Evolutionary conservation across 2,113 vertebrate species (phyloP).

Genomic region (Turdus rufiventris): DNA sequence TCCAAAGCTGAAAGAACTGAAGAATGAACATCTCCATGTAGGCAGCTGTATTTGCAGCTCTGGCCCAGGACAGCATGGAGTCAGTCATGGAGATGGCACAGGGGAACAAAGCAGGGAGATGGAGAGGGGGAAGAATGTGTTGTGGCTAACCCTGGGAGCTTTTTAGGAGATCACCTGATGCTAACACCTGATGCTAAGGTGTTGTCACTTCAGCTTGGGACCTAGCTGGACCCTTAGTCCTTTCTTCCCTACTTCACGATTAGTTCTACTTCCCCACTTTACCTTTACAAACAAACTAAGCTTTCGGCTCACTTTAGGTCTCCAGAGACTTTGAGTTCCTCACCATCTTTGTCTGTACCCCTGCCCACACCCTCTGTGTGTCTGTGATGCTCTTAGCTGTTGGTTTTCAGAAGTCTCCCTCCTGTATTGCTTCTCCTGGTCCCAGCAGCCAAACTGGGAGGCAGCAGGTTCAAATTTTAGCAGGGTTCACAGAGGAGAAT

Average conservation of each 20-base stretch:
- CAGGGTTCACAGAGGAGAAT: background rate
- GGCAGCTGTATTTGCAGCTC: background rate
- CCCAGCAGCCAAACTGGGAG: background rate
- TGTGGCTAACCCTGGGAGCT: background rate
- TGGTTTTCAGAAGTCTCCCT: background rate
- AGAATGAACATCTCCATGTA: background rate
- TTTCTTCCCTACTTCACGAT: background rate
- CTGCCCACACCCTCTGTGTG: background rate
- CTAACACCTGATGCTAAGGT: background rate
- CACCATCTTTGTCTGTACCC: background rate
- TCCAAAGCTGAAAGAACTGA: background rate
- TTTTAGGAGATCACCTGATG: background rate
- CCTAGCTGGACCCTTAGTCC: background rate
- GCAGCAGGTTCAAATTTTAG: background rate
- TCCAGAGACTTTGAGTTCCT: background rate
- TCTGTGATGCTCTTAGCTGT: background rate
- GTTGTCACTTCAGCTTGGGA: background rate
- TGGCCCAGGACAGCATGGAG: background rate
- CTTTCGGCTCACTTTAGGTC: background rate
- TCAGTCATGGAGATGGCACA: accelerated
- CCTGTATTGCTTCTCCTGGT: background rate
- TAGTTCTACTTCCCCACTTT: background rate
- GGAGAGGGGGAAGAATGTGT: background rate
- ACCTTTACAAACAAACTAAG: background rate
- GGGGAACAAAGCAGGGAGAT: accelerated